Evolutionary conservation across 2,113 vertebrate genomes (phyloP), one percentile per base, ranked within the genome.

Genomic region (Platichthys flesus): DNA sequence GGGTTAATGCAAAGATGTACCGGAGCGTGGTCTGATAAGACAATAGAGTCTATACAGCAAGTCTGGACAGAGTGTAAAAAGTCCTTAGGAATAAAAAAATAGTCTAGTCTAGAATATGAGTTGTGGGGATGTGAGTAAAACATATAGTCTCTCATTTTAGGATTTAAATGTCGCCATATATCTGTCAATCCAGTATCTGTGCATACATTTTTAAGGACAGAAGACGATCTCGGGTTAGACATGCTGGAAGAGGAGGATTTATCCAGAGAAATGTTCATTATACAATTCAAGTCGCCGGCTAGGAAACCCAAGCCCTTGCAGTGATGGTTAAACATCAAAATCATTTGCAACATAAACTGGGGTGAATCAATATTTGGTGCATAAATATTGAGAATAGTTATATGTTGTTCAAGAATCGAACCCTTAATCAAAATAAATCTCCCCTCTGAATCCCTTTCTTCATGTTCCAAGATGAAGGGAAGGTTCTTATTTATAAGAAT

Each of bases 361-460:
- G 63, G 45, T 31, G 63, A 66, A 5, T 66, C 45, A 28, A 28
- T 18, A n/a, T 51, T 51, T 6, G 45, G 42, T 3, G 62, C 23
- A 49, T 65, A 65, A 28, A 49, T 9, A 65, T 65, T 49, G 6
- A 65, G 62, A 65, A 49, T 65, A 49, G 15, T 28, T 65, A 45
- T 45, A 15, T 45, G 42, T 45, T 45, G 42, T 49, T 26, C 4
- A 64, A 49, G 62, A 4, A 49, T 49, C 7, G 3, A 64, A 2
- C 21, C 23, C 15, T 5, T 47, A 23, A 26, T 26, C 23, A 49
- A 14, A 10, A 64, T 49, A 3, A 64, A 26, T 62, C 37, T 62
- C 35, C 35, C 60, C 4, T 18, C 55, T 26, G 55, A 14, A 3
- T 57, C 55, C 3, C 26, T 57, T 58, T 58, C 24, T 28, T 13